A percentile compares a stretch with the other conserved stretches of the same genome.
Conservation (phyloP, 2,888 invertebrate species). For the Agonopterix subpropinquella region DNA sequence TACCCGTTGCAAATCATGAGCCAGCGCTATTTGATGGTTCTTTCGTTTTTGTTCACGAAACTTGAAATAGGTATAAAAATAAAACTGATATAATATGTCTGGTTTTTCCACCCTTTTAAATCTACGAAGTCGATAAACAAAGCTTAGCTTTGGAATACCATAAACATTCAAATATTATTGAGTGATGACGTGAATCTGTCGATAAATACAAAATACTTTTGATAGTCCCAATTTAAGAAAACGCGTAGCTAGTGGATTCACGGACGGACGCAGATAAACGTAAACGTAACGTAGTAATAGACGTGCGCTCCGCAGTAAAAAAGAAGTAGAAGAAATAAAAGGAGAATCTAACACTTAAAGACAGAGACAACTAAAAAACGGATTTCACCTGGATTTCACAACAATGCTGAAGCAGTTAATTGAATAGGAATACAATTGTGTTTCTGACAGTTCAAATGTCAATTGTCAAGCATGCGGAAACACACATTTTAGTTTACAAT, state of each 20-base stretch:
- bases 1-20: slow-evolving; percentile 16
- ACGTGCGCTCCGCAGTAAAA: no score
- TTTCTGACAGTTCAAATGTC: slow-evolving; percentile 1
- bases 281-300: no score
- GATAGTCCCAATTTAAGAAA: no score
- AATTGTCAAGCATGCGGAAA: slow-evolving; percentile 3
- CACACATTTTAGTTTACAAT: not conserved
- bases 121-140: no score
- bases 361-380: not conserved
- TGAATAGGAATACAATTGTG: slow-evolving; percentile 5
- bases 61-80: not conserved
- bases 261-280: no score
- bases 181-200: no score
- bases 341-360: not conserved
- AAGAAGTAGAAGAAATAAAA: not conserved
- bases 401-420: slow-evolving; percentile 3
- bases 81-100: not conserved
- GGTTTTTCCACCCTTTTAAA: no score
- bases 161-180: no score
- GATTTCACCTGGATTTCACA: slow-evolving; percentile 2
- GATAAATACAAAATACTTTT: no score
- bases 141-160: no score
- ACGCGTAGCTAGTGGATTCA: no score
- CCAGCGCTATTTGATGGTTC: slow-evolving; percentile 9
- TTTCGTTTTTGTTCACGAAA: slow-evolving; percentile 1